A percentile compares a stretch with the other conserved stretches of the same genome.
Evolutionary conservation across 1,140 invertebrate species (phyloP).

Genomic region (Pseudomyrmex flavicornis): DNA sequence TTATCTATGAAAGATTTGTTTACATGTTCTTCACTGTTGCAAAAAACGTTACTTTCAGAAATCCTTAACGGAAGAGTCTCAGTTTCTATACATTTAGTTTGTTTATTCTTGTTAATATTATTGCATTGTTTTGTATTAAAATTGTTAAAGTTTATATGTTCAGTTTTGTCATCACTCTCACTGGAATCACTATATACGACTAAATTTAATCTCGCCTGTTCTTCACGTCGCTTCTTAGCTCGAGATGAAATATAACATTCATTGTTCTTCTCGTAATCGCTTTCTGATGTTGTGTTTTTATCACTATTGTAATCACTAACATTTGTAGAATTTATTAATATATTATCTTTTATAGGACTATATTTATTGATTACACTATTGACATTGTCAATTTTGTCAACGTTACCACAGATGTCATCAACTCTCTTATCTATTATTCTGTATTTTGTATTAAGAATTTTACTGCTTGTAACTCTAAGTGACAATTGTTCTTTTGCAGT

Average conservation of each 20-base stretch:
- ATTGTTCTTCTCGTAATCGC: slow-evolving; percentile 11
- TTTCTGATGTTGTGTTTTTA: not conserved
- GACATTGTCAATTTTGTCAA: not conserved
- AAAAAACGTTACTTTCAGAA: slow-evolving; percentile 7
- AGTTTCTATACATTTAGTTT: not conserved
- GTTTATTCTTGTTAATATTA: not conserved
- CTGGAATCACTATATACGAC: slow-evolving; percentile 10
- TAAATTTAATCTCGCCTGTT: slow-evolving; percentile 24
- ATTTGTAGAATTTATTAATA: not conserved
- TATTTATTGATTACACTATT: not conserved
- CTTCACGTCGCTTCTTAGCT: slow-evolving; percentile 24
- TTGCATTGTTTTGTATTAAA: not conserved
- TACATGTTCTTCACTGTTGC: not conserved
- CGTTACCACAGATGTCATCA: not conserved
- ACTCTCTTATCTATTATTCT: slow-evolving; percentile 2
- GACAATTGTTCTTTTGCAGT: not conserved
- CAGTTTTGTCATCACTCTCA: not conserved
- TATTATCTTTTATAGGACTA: not conserved
- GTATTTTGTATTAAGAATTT: slow-evolving; percentile 4
- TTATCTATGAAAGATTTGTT: not conserved
- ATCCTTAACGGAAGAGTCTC: not conserved
- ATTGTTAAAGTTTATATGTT: not conserved
- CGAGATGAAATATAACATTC: not conserved
- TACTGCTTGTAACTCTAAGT: slow-evolving; percentile 18
- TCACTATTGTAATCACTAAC: not conserved